phyloP scores from a whole-genome alignment of 2,113 vertebrate species.

The Mellivora capensis region DNA sequence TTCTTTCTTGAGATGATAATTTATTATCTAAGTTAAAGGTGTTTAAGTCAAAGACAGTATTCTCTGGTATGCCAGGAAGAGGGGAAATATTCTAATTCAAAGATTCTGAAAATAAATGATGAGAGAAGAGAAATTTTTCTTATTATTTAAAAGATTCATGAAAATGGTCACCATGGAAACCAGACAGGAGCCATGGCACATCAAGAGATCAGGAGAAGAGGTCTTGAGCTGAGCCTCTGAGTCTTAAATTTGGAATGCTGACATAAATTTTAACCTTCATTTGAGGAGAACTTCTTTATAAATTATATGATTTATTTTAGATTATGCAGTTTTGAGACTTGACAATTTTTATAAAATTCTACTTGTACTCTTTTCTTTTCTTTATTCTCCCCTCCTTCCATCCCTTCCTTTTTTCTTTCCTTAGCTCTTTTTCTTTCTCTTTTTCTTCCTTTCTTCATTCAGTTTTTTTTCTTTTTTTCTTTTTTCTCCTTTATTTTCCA shows the following conservation, averaged over 20 bases:
- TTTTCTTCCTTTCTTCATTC: not conserved
- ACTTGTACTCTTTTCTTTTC: not conserved
- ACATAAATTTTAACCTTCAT: conserved; percentile 21
- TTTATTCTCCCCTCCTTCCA: not conserved
- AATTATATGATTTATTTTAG: conserved; percentile 25
- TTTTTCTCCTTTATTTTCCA: not conserved
- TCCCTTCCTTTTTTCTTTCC: not conserved
- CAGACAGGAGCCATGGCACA: conserved; percentile 29
- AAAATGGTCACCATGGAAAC: conserved; percentile 58
- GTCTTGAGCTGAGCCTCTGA: conserved; percentile 14
- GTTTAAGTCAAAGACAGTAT: not conserved
- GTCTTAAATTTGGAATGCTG: conserved; percentile 44
- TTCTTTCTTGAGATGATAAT: not conserved
- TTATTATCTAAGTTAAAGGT: not conserved
- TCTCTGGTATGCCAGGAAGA: not conserved
- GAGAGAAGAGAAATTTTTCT: conserved; percentile 43
- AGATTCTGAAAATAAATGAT: conserved; percentile 19
- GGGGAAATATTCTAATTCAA: not conserved
- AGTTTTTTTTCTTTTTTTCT: too few species aligned
- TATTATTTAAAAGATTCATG: conserved; percentile 50
- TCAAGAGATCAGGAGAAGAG: conserved; percentile 43
- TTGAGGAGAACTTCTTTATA: conserved; percentile 1
- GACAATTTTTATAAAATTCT: not conserved
- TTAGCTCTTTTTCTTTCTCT: not conserved
- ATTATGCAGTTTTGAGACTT: not conserved